Base-by-base conservation (phyloP, 2,888 invertebrate genomes). In the Lapara coniferarum region DNA sequence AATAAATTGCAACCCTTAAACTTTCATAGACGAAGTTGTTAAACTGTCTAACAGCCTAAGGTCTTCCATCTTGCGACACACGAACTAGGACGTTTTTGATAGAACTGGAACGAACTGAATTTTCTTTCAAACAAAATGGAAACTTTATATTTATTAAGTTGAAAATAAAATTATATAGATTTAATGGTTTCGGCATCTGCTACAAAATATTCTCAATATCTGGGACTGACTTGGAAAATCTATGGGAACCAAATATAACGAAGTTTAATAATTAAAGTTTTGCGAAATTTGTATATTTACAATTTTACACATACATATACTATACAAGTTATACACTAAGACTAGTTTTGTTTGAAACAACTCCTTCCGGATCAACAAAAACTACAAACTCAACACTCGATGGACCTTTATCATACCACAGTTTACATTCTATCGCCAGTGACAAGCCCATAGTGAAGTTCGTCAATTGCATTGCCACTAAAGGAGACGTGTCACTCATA, bases 381-480 rank as follows among this genome's bases (percentile, higher is more conserved):
- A 93, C 72, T 67, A 92, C 70, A 78, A 93, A 93, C 46, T 86
- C 78, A 5, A 87, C 74, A 0, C 81, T 74, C 0, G 92, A 89
- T 0, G 84, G 83, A 0, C 90, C 90, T 13, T 74, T 76, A 16
- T 88, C 87, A 67, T 90, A 90, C 89, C 90, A 93, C 10, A 93
- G 80, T 57, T 85, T 88, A 75, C 93, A 93, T 75, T 90, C 79
- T 57, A 93, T 72, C 2, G 86, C 81, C 66, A 93, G 72, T 0
- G 93, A 90, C 44, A 92, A 69, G 0, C 89, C 90, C 14, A 85
- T 57, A 0, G 92, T 88, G 72, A 91, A 91, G 68, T 88, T 79
- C 0, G 85, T 83, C 71, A 93, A 79, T 73, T 92, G 93, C 53
- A 93, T 75, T 7, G 89, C 92, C 13, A 92, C 76, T 25, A 92